Evolutionary conservation across 1,140 invertebrate genomes (phyloP).

Genomic region (Cheumatopsyche charites): DNA sequence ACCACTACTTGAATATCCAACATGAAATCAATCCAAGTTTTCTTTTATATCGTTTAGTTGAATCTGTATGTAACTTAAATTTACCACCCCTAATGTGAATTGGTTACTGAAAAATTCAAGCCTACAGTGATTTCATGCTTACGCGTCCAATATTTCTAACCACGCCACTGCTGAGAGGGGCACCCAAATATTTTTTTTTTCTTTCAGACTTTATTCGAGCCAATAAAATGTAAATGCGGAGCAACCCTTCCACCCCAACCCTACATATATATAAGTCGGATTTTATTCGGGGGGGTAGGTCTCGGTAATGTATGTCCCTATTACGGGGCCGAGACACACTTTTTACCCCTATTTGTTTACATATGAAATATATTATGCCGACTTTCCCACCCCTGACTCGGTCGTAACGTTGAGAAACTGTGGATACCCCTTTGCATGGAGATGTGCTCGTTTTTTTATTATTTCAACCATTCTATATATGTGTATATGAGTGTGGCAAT

Average conservation of each 20-base stretch:
- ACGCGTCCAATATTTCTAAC: no score
- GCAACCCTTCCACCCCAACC: slow-evolving; percentile 18
- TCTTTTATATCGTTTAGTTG: no score
- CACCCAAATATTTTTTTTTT: slow-evolving; percentile 6
- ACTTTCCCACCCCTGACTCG: neutral
- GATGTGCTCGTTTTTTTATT: no score
- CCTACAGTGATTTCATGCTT: no score
- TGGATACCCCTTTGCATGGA: neutral
- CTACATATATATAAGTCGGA: slow-evolving; percentile 22
- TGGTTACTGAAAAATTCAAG: no score
- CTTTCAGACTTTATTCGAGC: slow-evolving; percentile 14
- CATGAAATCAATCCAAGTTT: no score
- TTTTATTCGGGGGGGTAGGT: slow-evolving; percentile 15
- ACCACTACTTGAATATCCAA: no score
- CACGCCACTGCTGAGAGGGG: no score
- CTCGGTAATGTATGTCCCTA: slow-evolving; percentile 22
- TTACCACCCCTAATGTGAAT: no score
- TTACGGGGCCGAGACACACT: slow-evolving; percentile 17
- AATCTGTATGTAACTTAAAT: no score
- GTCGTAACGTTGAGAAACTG: slow-evolving; percentile 10
- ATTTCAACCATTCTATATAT: neutral
- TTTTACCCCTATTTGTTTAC: slow-evolving; percentile 24
- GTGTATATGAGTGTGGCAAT: no score
- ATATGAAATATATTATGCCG: slow-evolving; percentile 18
- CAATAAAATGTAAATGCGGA: slow-evolving; percentile 31